Evolutionary conservation across 2,888 invertebrate species (phyloP).

Genomic region (Clunio marinus): DNA sequence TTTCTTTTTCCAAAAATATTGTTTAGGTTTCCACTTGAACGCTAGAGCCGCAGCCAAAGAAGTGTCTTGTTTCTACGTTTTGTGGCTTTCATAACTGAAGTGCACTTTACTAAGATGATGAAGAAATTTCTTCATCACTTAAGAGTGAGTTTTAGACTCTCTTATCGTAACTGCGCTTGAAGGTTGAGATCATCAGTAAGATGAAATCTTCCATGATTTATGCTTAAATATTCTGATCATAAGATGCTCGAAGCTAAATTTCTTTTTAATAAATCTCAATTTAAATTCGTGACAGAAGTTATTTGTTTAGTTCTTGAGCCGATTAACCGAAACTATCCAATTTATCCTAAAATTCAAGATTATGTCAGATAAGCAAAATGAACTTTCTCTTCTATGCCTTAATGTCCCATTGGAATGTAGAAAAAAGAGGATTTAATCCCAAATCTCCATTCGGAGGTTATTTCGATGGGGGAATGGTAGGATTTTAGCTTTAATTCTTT

Average conservation of each 20-base stretch:
- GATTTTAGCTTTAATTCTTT: constrained; percentile 13
- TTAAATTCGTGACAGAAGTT: too few species aligned
- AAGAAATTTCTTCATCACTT: neutral
- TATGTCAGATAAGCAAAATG: neutral
- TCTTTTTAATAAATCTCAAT: too few species aligned
- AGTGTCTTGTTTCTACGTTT: neutral
- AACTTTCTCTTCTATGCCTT: too few species aligned
- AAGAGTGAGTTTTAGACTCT: neutral
- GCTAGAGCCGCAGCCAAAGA: neutral
- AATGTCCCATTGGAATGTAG: too few species aligned
- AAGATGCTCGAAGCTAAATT: too few species aligned
- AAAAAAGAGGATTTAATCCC: neutral
- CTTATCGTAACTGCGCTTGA: neutral
- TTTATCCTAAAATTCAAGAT: neutral
- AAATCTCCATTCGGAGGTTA: neutral
- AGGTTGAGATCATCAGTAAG: neutral
- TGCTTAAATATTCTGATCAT: too few species aligned
- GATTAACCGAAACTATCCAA: too few species aligned
- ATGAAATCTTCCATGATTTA: too few species aligned
- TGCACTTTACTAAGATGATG: neutral
- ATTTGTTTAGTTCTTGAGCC: too few species aligned
- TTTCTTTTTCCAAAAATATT: neutral
- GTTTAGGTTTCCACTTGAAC: neutral
- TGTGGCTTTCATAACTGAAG: neutral
- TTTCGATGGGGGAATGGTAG: too few species aligned